Evolutionary conservation across 2,888 invertebrate species (phyloP).

Genomic region (Cerceris rybyensis): DNA sequence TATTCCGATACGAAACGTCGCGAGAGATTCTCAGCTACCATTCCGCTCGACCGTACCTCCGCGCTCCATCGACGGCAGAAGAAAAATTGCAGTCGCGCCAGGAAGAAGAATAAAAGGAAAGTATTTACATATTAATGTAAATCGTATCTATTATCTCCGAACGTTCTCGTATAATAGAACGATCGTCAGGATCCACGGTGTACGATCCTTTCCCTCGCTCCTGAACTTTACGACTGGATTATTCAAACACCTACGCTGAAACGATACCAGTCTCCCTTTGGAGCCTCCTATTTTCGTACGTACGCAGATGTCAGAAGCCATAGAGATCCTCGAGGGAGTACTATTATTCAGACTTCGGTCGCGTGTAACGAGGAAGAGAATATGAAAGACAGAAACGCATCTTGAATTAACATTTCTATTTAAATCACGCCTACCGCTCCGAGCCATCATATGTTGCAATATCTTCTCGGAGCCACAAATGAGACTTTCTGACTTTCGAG

Average conservation of each 20-base stretch:
- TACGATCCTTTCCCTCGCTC: constrained; percentile 45
- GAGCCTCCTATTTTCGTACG: constrained; percentile 46
- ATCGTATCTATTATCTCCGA: constrained; percentile 24
- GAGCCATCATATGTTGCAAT: background rate
- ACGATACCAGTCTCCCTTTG: constrained; percentile 19
- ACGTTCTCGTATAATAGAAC: constrained; percentile 31
- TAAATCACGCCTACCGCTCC: constrained; percentile 14
- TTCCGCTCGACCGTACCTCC: background rate
- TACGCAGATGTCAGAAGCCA: constrained; percentile 42
- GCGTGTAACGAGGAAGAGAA: constrained; percentile 1
- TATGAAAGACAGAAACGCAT: constrained; percentile 23
- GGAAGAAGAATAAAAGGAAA: background rate
- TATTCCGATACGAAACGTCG: background rate
- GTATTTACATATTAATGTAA: constrained; percentile 27
- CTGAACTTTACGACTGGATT: constrained; percentile 58
- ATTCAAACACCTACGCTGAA: constrained; percentile 49
- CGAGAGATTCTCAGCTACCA: constrained; percentile 16
- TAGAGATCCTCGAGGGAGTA: constrained; percentile 33
- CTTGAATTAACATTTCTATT: constrained; percentile 43
- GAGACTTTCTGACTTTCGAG: background rate
- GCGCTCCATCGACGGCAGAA: background rate
- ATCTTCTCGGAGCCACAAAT: background rate
- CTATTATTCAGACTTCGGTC: constrained; percentile 27
- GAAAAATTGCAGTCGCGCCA: background rate
- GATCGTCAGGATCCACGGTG: constrained; percentile 37